These are phyloP conservation scores for Regulus satrapa DNA, from an alignment of 2,113 vertebrate species.

Conservation along the genomic window DNA sequence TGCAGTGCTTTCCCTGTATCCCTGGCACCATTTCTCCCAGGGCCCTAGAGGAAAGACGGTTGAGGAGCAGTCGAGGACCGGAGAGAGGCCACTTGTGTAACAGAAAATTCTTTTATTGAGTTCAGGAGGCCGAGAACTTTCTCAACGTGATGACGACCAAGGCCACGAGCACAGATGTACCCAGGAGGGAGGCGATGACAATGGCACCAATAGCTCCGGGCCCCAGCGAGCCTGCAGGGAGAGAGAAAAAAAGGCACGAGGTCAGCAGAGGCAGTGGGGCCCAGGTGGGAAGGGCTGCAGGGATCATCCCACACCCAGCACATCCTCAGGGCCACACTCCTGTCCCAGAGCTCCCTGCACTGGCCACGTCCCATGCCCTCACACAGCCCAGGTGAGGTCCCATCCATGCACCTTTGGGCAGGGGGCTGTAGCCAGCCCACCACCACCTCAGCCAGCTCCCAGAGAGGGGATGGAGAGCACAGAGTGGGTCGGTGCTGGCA, in stretches of 20 bases:
- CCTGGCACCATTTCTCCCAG: accelerated
- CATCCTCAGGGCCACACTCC: accelerated
- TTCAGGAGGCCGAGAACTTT: slow-evolving; percentile 88
- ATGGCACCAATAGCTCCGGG: slow-evolving; percentile 95
- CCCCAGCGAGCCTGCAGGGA: slow-evolving; percentile 81
- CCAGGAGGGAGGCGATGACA: slow-evolving; percentile 91
- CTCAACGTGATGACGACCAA: slow-evolving; percentile 90
- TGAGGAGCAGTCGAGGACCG: not conserved
- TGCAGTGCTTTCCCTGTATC: accelerated
- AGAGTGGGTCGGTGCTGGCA: accelerated
- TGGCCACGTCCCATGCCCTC: not conserved
- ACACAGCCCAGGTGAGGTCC: accelerated
- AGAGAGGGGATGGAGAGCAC: too few relatives aligned
- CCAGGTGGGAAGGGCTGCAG: not conserved
- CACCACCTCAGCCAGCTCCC: not conserved
- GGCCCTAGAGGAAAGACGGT: accelerated
- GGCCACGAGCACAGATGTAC: slow-evolving; percentile 90
- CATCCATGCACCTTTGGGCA: too few relatives aligned
- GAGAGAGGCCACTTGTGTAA: not conserved
- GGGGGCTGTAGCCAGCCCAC: not conserved
- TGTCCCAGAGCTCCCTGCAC: accelerated
- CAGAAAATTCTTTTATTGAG: slow-evolving; percentile 66
- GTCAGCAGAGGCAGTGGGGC: not conserved
- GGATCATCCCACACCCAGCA: not conserved
- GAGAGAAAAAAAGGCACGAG: not conserved